Evolutionary conservation across 2,888 invertebrate genomes (phyloP).

Genomic region (Pyrrhosoma nymphula): DNA sequence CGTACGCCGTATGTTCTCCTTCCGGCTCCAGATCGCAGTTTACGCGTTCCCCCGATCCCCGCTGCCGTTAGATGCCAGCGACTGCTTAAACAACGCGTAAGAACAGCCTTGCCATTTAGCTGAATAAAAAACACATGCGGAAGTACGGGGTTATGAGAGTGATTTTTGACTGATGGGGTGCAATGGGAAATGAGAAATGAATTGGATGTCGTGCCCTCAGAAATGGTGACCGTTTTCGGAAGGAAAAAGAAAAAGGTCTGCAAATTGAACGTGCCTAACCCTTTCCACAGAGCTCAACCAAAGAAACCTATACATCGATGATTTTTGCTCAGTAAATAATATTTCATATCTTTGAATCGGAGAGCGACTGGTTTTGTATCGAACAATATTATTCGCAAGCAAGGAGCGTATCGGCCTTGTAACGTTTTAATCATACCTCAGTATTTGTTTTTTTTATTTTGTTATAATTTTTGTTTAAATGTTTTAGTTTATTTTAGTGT

Average conservation of each 20-base stretch:
- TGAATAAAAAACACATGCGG: not conserved
- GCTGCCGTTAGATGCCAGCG: not conserved
- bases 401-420: not conserved
- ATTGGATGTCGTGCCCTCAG: not conserved
- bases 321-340: not conserved
- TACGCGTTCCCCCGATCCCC: not conserved
- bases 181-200: slow-evolving; percentile 18
- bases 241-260: not conserved
- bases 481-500: too few relatives aligned
- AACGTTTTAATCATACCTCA: too few relatives aligned
- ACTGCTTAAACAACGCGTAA: slow-evolving; percentile 12
- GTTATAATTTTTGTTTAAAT: too few relatives aligned
- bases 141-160: not conserved
- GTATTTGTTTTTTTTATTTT: too few relatives aligned
- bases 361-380: not conserved
- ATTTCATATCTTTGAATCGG: not conserved
- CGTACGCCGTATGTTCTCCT: not conserved
- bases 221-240: not conserved
- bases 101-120: not conserved
- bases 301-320: not conserved
- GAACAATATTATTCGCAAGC: not conserved
- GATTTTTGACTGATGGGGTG: not conserved
- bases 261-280: not conserved
- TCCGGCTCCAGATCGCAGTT: not conserved
- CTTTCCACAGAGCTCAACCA: not conserved